Evolutionary conservation across 2,888 invertebrate genomes (phyloP), one percentile per base, ranked within the genome.

Genomic region (Meteorus colon): DNA sequence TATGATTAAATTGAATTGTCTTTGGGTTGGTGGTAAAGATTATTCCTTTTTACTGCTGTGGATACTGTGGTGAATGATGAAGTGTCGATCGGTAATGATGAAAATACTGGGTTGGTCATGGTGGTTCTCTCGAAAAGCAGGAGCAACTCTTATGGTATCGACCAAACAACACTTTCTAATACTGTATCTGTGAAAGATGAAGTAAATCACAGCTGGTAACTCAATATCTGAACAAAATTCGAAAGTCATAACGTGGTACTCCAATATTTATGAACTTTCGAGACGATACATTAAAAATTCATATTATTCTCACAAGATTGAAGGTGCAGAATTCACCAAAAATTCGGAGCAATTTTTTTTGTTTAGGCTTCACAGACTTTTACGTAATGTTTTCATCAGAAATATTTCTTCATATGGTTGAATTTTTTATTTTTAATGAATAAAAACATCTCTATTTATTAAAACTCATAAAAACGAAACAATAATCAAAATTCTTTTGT

Each of bases 161-260:
- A 60, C 14, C 55, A 41, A 48, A 76, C 16, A 55, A 62, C 29
- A 62, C 76, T 78, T 76, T 78, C 73, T 73, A 78, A 78, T 68
- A 65, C 74, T 62, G 37, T 55, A 67, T 51, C 16, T 73, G 34
- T 59, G 63, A 55, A 71, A 59, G 37, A 66, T 24, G n/a, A 55
- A 29, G n/a, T 45, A 8, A 31, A 16, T 1, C 31, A 62, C n/a
- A 24, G n/a, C 65, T 65, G 34, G 65, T 65, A 66, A 71, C 66
- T 77, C 27, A 48, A 68, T 62, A 37, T 37, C 37, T 65, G 12
- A 24, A 24, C 19, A 1, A 19, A 41, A 31, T 12, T 2, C 41
- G 3, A 34, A 65, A 65, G 37, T 37, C 41, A 10, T 10, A 37
- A 62, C 12, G 14, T 62, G 16, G 29, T 31, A 1, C 12, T 41